Base-by-base conservation (phyloP, 2,888 invertebrate genomes). In the Bembecia ichneumoniformis region DNA sequence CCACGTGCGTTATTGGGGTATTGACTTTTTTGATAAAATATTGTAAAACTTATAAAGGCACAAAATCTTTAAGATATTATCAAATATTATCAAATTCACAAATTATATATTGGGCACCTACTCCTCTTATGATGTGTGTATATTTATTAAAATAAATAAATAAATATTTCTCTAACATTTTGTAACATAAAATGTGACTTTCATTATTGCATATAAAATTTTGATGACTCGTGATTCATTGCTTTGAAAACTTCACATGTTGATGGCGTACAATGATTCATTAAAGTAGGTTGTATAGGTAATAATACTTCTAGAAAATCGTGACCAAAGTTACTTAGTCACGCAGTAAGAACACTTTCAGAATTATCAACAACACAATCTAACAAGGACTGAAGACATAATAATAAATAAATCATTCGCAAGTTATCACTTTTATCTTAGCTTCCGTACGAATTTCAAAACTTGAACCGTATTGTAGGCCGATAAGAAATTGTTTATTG, bases 271-370 rank as follows among this genome's bases (percentile, higher is more conserved):
- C 9, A 28, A 28, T 28, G 28, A 28, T 28, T 14, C 40, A 40
- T 14, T 40, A 13, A 40, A 40, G 40, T 40, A n/a, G n/a, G 40
- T 35, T n/a, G 14, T 40, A 13, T 14, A 40, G n/a, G 14, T 40
- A 40, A 40, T 11, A 40, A 14, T 40, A 40, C 9, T 28, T 28
- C 28, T 28, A 28, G 28, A 44, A 44, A 17, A 15, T 76, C 82
- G 79, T 82, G 82, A 75, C 81, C 71, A 57, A 58, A 58, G 64
- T 75, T 66, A 76, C 66, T 82, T 80, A 82, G 81, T 82, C 81
- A 82, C 70, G 70, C 64, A 56, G 59, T 59, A 61, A 60, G 59
- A 63, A 60, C 60, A 66, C 63, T 71, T 76, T 77, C 75, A 58
- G 52, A 53, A 63, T 77, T 62, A 73, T 74, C 73, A 51, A 46